Evolutionary conservation across 2,888 invertebrate genomes (phyloP).

Genomic region (Latheticus oryzae): DNA sequence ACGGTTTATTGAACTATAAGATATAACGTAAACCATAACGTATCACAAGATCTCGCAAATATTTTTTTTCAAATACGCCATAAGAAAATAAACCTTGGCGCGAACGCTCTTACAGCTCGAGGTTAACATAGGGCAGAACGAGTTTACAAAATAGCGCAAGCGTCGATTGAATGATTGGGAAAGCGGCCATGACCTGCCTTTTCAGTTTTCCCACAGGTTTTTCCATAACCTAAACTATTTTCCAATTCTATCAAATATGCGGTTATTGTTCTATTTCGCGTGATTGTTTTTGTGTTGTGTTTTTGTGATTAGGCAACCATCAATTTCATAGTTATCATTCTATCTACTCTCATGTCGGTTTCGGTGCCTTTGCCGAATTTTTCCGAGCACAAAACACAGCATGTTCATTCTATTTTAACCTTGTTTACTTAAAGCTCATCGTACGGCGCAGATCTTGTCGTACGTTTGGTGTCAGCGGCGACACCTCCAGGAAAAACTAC

Average conservation of each 20-base stretch:
- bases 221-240: constrained; percentile 40
- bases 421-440: constrained; percentile 27
- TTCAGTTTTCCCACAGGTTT: constrained; percentile 34
- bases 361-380: constrained; percentile 27
- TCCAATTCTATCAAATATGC: constrained; percentile 9
- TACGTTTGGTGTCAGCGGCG: constrained; percentile 1
- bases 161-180: constrained; percentile 39
- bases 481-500: not conserved
- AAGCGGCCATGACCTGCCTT: constrained; percentile 38
- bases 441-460: constrained; percentile 27
- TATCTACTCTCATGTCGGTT: constrained; percentile 12
- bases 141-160: constrained; percentile 35
- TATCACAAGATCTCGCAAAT: too few relatives aligned
- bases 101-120: constrained; percentile 1
- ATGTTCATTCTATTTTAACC: constrained; percentile 26
- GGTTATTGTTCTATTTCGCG: too few relatives aligned
- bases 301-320: constrained; percentile 29
- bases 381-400: constrained; percentile 14
- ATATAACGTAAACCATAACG: too few relatives aligned
- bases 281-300: constrained; percentile 12
- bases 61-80: too few relatives aligned
- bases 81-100: constrained; percentile 9
- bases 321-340: constrained; percentile 12
- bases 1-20: too few relatives aligned
- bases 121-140: constrained; percentile 14